A percentile compares a stretch with the other conserved stretches of the same genome.
Conservation (phyloP, 2,888 invertebrate species). For the Tetropium fuscum region DNA sequence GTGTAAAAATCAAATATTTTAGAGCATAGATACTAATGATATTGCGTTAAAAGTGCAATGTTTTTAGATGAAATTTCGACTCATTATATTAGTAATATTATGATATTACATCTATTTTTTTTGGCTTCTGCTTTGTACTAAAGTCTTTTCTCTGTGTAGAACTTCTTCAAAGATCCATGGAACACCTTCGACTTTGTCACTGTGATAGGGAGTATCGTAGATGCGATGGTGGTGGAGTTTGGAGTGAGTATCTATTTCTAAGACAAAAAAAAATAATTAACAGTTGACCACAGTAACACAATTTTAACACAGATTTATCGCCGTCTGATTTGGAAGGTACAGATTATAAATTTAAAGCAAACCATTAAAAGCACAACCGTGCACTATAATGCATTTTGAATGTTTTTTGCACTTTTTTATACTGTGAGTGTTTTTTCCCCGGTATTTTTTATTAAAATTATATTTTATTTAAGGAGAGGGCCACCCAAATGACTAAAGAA, state of each 20-base stretch:
- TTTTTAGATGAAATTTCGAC: no score
- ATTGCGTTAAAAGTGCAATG: no score
- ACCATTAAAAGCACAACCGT: conserved; percentile 74
- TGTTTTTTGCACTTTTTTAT: conserved; percentile 64
- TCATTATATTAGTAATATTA: not conserved
- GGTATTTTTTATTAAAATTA: conserved; percentile 52
- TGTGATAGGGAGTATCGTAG: conserved; percentile 99
- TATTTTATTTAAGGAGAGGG: conserved; percentile 65
- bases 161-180: conserved; percentile 99
- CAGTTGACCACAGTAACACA: conserved; percentile 48
- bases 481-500: conserved; percentile 64
- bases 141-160: conserved; percentile 74
- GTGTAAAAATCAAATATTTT: no score
- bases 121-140: not conserved
- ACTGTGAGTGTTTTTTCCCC: conserved; percentile 39
- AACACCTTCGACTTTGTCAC: conserved; percentile 99
- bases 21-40: no score
- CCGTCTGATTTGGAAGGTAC: conserved; percentile 54
- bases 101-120: not conserved
- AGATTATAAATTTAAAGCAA: conserved; percentile 46
- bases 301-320: conserved; percentile 53
- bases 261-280: conserved; percentile 21
- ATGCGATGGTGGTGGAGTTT: conserved; percentile 98
- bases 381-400: conserved; percentile 64
- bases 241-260: conserved; percentile 80